Base-by-base conservation (phyloP, 2,888 invertebrate genomes). In the Oligia fasciuncula region DNA sequence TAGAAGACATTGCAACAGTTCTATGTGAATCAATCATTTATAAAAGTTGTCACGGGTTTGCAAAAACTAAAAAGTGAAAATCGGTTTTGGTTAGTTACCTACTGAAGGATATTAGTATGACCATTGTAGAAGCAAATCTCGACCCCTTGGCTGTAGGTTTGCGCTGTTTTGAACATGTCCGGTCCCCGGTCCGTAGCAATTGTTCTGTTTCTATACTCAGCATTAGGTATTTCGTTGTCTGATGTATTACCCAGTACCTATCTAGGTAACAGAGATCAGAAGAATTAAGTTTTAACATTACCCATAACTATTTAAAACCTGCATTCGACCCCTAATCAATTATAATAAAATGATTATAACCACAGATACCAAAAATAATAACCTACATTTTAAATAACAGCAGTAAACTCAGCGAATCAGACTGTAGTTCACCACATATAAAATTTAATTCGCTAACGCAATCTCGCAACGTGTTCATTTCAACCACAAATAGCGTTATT, bases 371-470 rank as follows among this genome's bases (percentile, higher is more conserved):
- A 40, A 40, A 71, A 83, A 35, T 70, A 71, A 73, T 40, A 35
- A 73, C 46, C 49, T 17, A 57, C 23, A 66, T 70, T 84, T 73
- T 46, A 43, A 65, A 65, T 54, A 68, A 40, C 83, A 67, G 11
- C 19, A 46, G 35, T 63, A 51, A 40, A 72, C 73, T 65, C 5
- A 51, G 4, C 51, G 17, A 75, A 73, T 77, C 62, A 67, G 65
- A 85, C 73, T 76, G 62, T 73, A 79, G 81, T 81, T 43, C 72
- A 67, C 66, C 73, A 76, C 79, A 70, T 78, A 81, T 85, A 83
- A 89, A 85, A 89, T 86, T 85, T 79, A 85, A 89, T 85, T 89
- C 46, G 49, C 69, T 69, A 60, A 76, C 75, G 81, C 82, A 89
- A 84, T 87, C 84, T 81, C 76, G 54, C 70, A 14, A 49, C 69